Base-by-base conservation (phyloP, 2,888 invertebrate species). In the Chrysolina oricalcia region DNA sequence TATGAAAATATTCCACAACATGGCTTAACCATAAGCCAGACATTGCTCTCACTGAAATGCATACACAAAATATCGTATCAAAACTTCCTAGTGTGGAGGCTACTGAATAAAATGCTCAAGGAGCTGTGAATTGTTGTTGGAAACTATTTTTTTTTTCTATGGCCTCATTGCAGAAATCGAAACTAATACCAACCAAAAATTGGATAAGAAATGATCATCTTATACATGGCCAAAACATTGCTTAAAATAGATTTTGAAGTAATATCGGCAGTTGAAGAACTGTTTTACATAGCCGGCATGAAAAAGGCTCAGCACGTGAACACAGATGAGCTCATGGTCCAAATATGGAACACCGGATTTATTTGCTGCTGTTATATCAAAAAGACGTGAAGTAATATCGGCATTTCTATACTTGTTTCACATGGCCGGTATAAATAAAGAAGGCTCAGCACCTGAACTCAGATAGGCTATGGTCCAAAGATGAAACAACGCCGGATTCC, bases 211-310 rank as follows among this genome's bases (percentile, higher is more conserved):
- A 53, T 19, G 21, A 53, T 53, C 21, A 53, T 72, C 48, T 48
- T 48, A 48, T 48, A 15, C 5, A 10, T 13, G 48, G 48, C 48
- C 48, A 48, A 48, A 13, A 13, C 9, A 48, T 48, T 48, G 48
- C 13, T 48, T 48, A 48, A 10, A 48, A 48, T 13, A 48, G 48
- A 48, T 48, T 48, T 48, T 48, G 9, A 15, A 48, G 48, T 10
- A 48, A 48, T 48, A 48, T 48, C 48, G 63, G 84, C 80, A 46
- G 81, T 85, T 72, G 81, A 84, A 74, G 81, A 82, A n/a, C 64
- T 84, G 43, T 74, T 86, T 21, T 84, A 82, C 75, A 71, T 84
- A 67, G 80, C 83, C 59, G 83, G 83, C 50, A 77, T 80, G 10
- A 80, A 80, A 27, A 78, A 80, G 81, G 43, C 79, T 35, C 76